These are phyloP conservation scores for Ptilonorhynchus violaceus DNA, from an alignment of 2,113 vertebrate genomes.

Conservation along the genomic window DNA sequence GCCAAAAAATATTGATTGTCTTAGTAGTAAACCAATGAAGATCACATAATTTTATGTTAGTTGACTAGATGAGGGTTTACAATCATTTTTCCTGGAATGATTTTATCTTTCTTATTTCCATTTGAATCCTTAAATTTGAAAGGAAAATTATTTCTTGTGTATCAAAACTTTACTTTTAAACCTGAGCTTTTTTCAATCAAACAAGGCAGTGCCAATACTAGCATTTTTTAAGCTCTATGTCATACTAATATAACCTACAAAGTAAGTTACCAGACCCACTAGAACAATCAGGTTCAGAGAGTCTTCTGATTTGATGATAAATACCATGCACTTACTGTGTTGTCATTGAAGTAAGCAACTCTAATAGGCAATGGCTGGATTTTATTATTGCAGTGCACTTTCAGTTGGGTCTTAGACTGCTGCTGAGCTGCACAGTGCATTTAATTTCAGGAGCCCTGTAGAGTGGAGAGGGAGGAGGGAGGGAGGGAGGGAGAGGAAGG, in stretches of 20 bases:
- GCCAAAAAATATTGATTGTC: not conserved
- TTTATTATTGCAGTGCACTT: not conserved
- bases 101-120: not conserved
- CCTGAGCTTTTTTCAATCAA: not conserved
- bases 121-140: not conserved
- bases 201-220: not conserved
- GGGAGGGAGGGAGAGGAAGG: not conserved
- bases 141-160: not conserved
- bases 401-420: not conserved
- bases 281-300: not conserved
- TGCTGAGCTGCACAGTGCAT: not conserved
- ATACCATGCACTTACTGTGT: not conserved
- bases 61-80: not conserved
- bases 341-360: not conserved
- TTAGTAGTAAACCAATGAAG: not conserved
- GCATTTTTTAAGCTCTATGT: not conserved
- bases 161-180: not conserved
- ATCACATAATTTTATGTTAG: not conserved
- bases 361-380: not conserved
- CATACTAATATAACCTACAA: not conserved
- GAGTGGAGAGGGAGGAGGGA: too few species aligned
- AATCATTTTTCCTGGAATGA: not conserved
- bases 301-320: not conserved
- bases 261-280: not conserved
- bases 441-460: not conserved